These are phyloP conservation scores for Invenusta paracnida DNA, from an alignment of 2,888 invertebrate species.

Conservation along the genomic window DNA sequence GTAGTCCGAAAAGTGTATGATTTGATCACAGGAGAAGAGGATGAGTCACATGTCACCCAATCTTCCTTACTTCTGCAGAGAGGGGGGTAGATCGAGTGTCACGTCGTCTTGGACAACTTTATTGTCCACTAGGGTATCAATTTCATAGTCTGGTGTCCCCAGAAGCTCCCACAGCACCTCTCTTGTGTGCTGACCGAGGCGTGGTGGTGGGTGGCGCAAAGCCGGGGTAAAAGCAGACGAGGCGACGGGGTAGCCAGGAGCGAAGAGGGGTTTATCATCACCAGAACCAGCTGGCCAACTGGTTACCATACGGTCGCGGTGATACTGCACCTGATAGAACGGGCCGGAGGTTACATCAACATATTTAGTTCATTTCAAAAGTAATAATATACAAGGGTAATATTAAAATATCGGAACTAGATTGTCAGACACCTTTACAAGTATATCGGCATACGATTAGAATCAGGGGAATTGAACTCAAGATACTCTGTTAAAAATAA, in stretches of 20 bases:
- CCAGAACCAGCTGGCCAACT: neutral
- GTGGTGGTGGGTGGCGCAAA: slow-evolving; percentile 69
- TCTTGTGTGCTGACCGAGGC: slow-evolving; percentile 79
- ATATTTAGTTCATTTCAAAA: too few relatives aligned
- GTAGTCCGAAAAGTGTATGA: too few relatives aligned
- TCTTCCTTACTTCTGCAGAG: too few relatives aligned
- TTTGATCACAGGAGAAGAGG: too few relatives aligned
- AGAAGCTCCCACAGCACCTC: slow-evolving; percentile 66
- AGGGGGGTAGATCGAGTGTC: neutral
- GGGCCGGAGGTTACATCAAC: too few relatives aligned
- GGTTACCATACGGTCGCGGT: slow-evolving; percentile 49
- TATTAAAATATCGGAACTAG: too few relatives aligned
- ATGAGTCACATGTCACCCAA: too few relatives aligned
- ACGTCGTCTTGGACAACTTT: neutral
- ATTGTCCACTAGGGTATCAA: neutral
- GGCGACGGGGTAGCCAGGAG: slow-evolving; percentile 13
- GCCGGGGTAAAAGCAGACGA: neutral
- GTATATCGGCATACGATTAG: too few relatives aligned
- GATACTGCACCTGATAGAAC: neutral
- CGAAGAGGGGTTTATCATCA: neutral
- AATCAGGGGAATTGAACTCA: too few relatives aligned
- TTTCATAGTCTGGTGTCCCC: neutral
- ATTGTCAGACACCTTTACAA: too few relatives aligned
- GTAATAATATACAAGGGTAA: too few relatives aligned
- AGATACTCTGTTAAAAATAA: too few relatives aligned